Percentiles rank a stretch among this genome's conserved stretches.
Evolutionary conservation across 2,113 vertebrate genomes (phyloP).

Genomic region (Gymnorhina tibicen): DNA sequence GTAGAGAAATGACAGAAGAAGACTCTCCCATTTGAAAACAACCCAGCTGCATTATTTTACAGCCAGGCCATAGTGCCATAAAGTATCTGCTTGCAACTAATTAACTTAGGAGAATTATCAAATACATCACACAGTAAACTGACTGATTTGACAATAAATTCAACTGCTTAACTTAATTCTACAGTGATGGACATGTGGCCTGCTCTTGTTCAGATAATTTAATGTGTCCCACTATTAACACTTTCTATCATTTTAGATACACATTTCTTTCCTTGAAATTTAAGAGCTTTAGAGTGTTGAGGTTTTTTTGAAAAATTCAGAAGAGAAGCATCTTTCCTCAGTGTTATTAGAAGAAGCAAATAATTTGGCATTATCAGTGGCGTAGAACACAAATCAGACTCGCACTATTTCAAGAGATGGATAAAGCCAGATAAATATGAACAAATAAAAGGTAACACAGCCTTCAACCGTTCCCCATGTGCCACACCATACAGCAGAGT

Average conservation of each 20-base stretch:
- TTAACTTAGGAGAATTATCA: background rate
- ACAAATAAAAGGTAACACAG: background rate
- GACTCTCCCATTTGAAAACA: background rate
- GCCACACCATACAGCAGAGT: rapidly evolving
- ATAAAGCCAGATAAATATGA: background rate
- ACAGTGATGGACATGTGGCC: background rate
- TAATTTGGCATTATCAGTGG: background rate
- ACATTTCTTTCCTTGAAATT: background rate
- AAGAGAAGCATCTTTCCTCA: background rate
- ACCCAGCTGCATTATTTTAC: background rate
- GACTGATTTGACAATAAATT: background rate
- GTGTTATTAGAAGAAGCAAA: background rate
- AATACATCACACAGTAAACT: background rate
- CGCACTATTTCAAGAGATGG: background rate
- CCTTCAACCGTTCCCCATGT: too few relatives aligned
- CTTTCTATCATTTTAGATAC: background rate
- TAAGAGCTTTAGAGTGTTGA: background rate
- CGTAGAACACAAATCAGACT: background rate
- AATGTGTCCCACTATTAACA: background rate
- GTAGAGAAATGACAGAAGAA: background rate
- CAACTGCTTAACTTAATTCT: background rate
- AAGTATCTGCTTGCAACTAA: background rate
- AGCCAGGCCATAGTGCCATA: background rate
- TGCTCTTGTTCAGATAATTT: background rate
- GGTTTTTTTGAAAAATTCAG: background rate